A percentile compares a stretch with the other conserved stretches of the same genome.
phyloP scores from a whole-genome alignment of 2,888 invertebrate species.

The Lasioglossum oenotherae region DNA sequence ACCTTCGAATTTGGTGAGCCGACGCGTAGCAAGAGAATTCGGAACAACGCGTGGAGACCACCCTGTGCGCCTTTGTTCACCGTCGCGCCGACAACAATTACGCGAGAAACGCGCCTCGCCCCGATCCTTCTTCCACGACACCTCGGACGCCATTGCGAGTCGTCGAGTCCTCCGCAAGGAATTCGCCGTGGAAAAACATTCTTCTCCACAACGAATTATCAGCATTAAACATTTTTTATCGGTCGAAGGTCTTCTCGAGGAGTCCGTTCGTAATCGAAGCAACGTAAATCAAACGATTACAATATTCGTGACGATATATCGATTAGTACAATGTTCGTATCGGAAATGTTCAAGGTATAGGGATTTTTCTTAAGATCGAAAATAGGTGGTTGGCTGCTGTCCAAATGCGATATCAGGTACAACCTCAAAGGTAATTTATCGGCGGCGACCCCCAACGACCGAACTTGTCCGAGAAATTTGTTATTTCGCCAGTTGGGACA shows the following conservation, averaged over 20 bases:
- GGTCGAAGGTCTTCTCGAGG: not conserved
- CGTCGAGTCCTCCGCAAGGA: not conserved
- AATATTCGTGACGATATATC: not conserved
- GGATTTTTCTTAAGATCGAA: conserved; percentile 67
- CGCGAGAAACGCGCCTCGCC: not conserved
- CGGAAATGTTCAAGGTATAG: conserved; percentile 60
- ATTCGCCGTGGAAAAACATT: not conserved
- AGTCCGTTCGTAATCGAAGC: not conserved
- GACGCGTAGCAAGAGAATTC: conserved; percentile 12
- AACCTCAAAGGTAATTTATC: conserved; percentile 66
- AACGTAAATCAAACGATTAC: not conserved
- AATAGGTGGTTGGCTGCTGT: conserved; percentile 63
- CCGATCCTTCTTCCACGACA: not conserved
- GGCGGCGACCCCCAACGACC: conserved; percentile 43
- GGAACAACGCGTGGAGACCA: not conserved
- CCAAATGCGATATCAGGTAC: conserved; percentile 68
- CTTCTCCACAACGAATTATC: not conserved
- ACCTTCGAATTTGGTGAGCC: conserved; percentile 67
- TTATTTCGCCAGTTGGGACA: conserved; percentile 34
- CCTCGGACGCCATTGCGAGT: not conserved
- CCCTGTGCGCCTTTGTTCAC: not conserved
- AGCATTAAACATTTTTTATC: not conserved
- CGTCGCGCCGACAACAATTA: not conserved
- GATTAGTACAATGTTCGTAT: conserved; percentile 57
- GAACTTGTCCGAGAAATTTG: conserved; percentile 45